phyloP scores from a whole-genome alignment of 2,113 vertebrate genomes.

The Caloenas nicobarica region DNA sequence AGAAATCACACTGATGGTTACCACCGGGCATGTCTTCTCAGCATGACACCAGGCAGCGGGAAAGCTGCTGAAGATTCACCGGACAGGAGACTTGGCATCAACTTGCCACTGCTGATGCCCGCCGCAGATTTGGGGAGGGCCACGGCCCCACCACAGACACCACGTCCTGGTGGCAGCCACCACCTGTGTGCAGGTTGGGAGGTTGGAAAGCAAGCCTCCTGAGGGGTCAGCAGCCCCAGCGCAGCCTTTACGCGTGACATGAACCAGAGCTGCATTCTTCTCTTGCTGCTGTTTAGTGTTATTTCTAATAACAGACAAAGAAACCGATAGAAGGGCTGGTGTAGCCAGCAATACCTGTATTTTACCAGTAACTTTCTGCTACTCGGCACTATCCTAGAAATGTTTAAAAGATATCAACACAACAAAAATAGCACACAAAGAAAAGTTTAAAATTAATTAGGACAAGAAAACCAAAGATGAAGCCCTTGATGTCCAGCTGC shows the following conservation, averaged over 20 bases:
- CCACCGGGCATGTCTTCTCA: background rate
- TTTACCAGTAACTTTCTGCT: background rate
- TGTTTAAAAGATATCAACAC: background rate
- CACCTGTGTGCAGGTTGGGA: fast-evolving
- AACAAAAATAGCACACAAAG: background rate
- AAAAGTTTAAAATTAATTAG: background rate
- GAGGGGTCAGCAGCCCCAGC: background rate
- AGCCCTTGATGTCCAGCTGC: background rate
- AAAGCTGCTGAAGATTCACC: background rate
- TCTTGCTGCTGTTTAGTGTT: background rate
- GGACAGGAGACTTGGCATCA: fast-evolving
- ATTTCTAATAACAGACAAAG: background rate
- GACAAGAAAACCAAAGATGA: background rate
- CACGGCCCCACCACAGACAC: fast-evolving
- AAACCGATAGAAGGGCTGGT: background rate
- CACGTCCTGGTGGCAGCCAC: fast-evolving
- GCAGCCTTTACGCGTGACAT: fast-evolving
- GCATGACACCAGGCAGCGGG: fast-evolving
- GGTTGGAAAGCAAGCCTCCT: background rate
- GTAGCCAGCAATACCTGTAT: background rate
- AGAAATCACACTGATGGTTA: background rate
- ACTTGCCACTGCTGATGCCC: background rate
- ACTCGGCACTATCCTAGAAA: background rate
- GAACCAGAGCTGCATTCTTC: fast-evolving
- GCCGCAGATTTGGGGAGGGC: background rate